Base-by-base conservation (phyloP, 2,797 vertebrate species). In the Mormyrops boulengeri region DNA sequence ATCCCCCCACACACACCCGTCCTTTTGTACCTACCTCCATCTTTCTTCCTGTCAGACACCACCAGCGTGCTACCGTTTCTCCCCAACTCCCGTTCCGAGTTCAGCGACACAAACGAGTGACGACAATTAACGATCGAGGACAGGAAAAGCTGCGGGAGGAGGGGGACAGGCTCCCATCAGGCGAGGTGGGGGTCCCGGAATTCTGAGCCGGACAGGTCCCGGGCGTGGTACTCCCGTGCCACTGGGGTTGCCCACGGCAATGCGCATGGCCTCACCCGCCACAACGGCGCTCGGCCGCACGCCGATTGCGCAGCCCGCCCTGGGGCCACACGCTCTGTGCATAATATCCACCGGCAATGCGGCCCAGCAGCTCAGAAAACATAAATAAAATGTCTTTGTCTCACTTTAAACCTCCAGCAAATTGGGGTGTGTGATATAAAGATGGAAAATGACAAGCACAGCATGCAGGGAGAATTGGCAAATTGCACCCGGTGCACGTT, bases 21-120 rank as follows among this genome's bases (percentile, higher is more conserved):
- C 53, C 55, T 34, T 80, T 87, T 90, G 73, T 88, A 77, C 88
- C 89, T 44, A 26, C 53, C 62, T 90, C 49, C 80, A 44, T 89
- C 89, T 80, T 62, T 47, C 12, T 91, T 49, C 69, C 47, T 30
- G 22, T 86, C 85, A 52, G 47, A 52, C 12, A 84, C 50, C 85
- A 52, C 85, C 50, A 55, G 62, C 22, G 22, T 9, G 60, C 62
- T 34, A 4, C 62, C 11, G 49, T 30, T 17, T 41, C 86, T 44
- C n/a, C 19, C 14, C 34, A n/a, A 88, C 7, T 19, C 55, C 19
- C 8, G 3, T 30, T 41, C 86, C 38, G 38, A 87, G 52, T 53
- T 55, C n/a, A 87, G 26, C 9, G 85, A 57, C 49, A 49, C 49
- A 19, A 87, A 57, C 52, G 8, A 87, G 52, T 3, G 0, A 86